These are phyloP conservation scores for Caenorhabditis remanei DNA, from an alignment of 1,140 invertebrate species.

Conservation along the genomic window DNA sequence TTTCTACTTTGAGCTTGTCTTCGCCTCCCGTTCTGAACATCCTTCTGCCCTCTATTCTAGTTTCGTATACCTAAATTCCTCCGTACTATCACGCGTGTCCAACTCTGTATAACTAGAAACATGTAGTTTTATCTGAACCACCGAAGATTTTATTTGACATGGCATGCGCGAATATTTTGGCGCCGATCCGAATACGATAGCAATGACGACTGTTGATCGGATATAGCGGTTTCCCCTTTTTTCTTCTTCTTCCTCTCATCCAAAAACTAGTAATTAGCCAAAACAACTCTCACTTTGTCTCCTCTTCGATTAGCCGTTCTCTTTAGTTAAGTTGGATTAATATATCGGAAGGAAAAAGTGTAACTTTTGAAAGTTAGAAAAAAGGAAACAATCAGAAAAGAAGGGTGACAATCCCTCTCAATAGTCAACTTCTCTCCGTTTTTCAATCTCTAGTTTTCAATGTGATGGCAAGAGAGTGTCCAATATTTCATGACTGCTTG, in stretches of 20 bases:
- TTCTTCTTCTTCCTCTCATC: constrained; percentile 11
- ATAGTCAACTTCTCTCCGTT: background rate
- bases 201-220: constrained; percentile 44
- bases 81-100: background rate
- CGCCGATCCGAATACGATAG: constrained; percentile 40
- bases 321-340: constrained; percentile 3
- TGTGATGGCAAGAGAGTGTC: too few relatives aligned
- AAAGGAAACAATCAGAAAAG: background rate
- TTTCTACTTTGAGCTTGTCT: too few relatives aligned
- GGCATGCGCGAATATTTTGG: constrained; percentile 45
- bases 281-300: constrained; percentile 54
- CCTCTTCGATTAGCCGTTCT: constrained; percentile 37
- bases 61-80: too few relatives aligned
- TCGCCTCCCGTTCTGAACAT: too few relatives aligned
- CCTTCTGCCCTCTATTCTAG: background rate
- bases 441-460: background rate
- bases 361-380: background rate
- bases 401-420: background rate
- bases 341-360: background rate
- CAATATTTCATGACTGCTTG: constrained; percentile 16
- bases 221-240: constrained; percentile 40
- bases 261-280: constrained; percentile 52
- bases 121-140: constrained; percentile 41
- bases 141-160: constrained; percentile 33
- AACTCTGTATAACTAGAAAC: constrained; percentile 4